phyloP scores from a whole-genome alignment of 2,888 invertebrate genomes.

The Philereme vetulata region DNA sequence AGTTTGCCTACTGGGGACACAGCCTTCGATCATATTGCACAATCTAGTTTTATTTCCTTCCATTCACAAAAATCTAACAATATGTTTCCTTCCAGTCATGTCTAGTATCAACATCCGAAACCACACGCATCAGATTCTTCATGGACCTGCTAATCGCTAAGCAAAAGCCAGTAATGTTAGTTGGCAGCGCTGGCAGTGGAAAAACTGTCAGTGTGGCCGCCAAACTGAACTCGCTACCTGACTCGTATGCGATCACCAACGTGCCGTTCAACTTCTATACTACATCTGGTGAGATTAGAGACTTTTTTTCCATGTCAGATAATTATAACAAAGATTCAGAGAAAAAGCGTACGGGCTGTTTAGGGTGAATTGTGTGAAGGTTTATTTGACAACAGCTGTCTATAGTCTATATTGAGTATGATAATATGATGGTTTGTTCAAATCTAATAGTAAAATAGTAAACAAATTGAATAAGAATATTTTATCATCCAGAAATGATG shows the following conservation, averaged over 20 bases:
- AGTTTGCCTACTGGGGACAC: too few relatives aligned
- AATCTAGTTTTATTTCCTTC: too few relatives aligned
- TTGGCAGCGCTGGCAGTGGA: slow-evolving; percentile 95
- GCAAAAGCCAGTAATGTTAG: slow-evolving; percentile 94
- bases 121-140: slow-evolving; percentile 93
- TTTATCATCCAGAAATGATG: slow-evolving; percentile 87
- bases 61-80: background rate
- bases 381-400: background rate
- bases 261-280: slow-evolving; percentile 98
- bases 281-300: slow-evolving; percentile 86
- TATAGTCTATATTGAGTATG: too few relatives aligned
- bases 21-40: too few relatives aligned
- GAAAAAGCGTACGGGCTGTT: background rate
- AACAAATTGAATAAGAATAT: background rate
- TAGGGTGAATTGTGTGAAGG: background rate
- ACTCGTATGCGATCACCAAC: slow-evolving; percentile 92
- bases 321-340: background rate
- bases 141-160: slow-evolving; percentile 91
- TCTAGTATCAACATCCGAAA: slow-evolving; percentile 95
- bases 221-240: slow-evolving; percentile 89
- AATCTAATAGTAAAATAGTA: too few relatives aligned
- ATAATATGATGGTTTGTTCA: too few relatives aligned
- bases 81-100: slow-evolving; percentile 82
- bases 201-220: slow-evolving; percentile 96
- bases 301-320: slow-evolving; percentile 7